Percentiles rank a stretch among this genome's conserved stretches.
Evolutionary conservation across 2,888 invertebrate genomes (phyloP).

Genomic region (Smittia aterrima): DNA sequence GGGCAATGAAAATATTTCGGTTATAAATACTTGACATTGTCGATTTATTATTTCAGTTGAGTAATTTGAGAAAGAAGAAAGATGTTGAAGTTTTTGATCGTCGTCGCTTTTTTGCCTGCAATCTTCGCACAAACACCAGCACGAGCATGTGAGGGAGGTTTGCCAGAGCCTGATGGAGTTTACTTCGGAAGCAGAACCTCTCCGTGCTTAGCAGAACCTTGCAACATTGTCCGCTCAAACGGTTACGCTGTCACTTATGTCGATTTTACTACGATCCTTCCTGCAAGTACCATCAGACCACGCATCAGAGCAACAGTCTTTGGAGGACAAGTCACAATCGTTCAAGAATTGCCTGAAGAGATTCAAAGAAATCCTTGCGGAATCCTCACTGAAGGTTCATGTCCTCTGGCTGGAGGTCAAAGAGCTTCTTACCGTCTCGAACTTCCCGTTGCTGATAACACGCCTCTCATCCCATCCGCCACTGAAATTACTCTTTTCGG

Average conservation of each 20-base stretch:
- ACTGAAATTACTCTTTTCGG: slow-evolving; percentile 14
- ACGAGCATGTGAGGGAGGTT: background rate
- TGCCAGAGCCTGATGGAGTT: background rate
- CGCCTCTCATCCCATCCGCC: background rate
- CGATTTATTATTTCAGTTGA: background rate
- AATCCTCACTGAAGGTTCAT: background rate
- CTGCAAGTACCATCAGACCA: background rate
- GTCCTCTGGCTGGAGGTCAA: background rate
- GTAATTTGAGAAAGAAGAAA: background rate
- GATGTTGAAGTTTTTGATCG: background rate
- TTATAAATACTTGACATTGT: background rate
- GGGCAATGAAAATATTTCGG: background rate
- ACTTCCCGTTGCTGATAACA: background rate
- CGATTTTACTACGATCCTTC: background rate
- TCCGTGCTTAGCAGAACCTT: background rate
- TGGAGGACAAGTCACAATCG: background rate
- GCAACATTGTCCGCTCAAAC: background rate
- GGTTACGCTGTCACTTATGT: background rate
- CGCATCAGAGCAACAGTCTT: background rate
- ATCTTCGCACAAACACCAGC: background rate
- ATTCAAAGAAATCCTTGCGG: background rate
- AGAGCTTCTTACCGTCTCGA: background rate
- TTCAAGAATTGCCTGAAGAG: background rate
- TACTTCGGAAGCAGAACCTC: background rate
- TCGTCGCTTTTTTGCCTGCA: background rate